Base-by-base conservation (phyloP, 1,140 invertebrate genomes). In the Zaprionus inermis region DNA sequence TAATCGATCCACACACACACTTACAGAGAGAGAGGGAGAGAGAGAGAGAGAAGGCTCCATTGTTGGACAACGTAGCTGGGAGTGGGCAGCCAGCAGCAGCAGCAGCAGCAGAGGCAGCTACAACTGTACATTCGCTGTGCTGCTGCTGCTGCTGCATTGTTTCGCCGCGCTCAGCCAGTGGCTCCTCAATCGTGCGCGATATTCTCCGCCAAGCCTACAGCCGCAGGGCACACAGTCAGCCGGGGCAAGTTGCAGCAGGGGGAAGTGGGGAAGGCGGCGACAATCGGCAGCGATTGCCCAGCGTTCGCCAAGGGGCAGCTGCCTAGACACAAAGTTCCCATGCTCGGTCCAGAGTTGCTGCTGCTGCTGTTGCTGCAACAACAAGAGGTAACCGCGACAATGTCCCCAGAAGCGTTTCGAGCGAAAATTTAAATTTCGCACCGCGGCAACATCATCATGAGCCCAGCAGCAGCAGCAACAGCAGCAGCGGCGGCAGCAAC, bases 371-470 rank as follows among this genome's bases (percentile, higher is more conserved):
- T n/a, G 20, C 30, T 6, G 16, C 63, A 41, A 20, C 65, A 58
- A 20, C 61, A 59, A 49, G 51, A 49, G 34, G 41, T 63, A n/a
- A 24, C 63, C 34, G 55, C 58, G 46, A 71, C 80, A 86, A 79
- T 84, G 84, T 88, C 84, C 80, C 84, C 84, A 88, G 84, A 88
- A 88, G 84, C 84, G 80, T 88, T 88, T 88, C 84, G 77, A 83
- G 80, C 80, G 84, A 88, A 88, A 88, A 89, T 88, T 88, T 88
- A 89, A 88, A 88, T 88, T 88, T 88, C 84, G 84, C 84, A 89
- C 82, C 82, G 84, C 79, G 55, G 49, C 72, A 69, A 20, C 36
- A 74, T 68, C 65, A 69, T 55, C 72, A 74, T 59, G 38, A 54
- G 38, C 38, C 38, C 38, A 44, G 57, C 24, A 56, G 18, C 36